Evolutionary conservation across 2,888 invertebrate genomes (phyloP), one percentile per base, ranked within the genome.

Genomic region (Ophioninae sp.): DNA sequence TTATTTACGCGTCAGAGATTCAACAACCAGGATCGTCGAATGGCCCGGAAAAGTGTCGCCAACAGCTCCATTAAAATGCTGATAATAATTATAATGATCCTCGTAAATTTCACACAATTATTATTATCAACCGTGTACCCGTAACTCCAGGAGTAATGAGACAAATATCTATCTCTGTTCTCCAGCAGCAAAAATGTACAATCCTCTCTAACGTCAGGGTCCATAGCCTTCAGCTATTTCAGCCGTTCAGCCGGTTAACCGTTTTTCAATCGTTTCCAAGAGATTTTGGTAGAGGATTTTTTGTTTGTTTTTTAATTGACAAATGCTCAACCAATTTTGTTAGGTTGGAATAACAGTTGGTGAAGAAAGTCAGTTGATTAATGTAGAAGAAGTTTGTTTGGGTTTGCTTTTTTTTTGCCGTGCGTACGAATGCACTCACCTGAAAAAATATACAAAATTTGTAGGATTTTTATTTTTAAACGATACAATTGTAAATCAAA

Each of bases 11-110:
- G 74, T 82, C 76, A 23, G 56, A 74, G 64, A 56, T 75, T 56
- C 61, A 68, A 56, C 21, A 41, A 39, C 39, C 80, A 67, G 44
- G 50, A 61, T 62, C 59, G 65, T 41, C 75, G 62, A 74, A 79
- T 74, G 67, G 70, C 78, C 79, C 56, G 61, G 81, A 17, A 74
- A 82, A 84, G 64, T 73, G 84, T 82, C 81, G 77, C 17, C 10
- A 23, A 37, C 81, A 77, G 81, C 65, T 77, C 65, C 50, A 30
- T 75, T 56, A 67, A 64, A 41, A 72, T 41, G 23, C 57, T n/a
- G 50, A 37, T 72, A n/a, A 79, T 67, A 67, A 77, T 67, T 23
- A 77, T 61, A 59, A 50, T 50, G 50, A 67, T 59, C 39, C 57
- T 72, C 6, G 72, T 73, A 10, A 57, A 57, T 21, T 61, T 17